Percentiles rank a stretch among this genome's conserved stretches.
Conservation (phyloP, 1,140 invertebrate species). For the Pogonognathellus flavescens region DNA sequence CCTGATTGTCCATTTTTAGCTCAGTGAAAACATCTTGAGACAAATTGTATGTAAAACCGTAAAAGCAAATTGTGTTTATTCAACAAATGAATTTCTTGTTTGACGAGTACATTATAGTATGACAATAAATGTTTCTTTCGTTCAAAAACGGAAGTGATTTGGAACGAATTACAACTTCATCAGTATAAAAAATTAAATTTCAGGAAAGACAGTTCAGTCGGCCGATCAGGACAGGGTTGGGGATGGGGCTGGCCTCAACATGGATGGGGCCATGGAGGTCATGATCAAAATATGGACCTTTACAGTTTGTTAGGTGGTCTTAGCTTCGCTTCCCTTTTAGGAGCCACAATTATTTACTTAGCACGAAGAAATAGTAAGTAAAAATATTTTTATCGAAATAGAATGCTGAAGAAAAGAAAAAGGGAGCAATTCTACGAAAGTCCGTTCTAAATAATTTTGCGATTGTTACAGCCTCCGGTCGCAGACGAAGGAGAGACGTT, state of each 20-base stretch:
- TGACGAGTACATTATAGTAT: too few species aligned
- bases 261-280: background rate
- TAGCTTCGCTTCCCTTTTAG: conserved; percentile 63
- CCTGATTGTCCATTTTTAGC: too few species aligned
- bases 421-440: background rate
- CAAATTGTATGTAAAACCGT: too few species aligned
- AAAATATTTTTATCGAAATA: background rate
- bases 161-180: background rate
- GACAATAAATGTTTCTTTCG: too few species aligned
- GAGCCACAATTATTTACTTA: conserved; percentile 63
- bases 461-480: conserved; percentile 52
- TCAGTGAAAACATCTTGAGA: too few species aligned
- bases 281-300: conserved; percentile 63
- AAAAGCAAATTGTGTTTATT: too few species aligned
- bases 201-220: background rate
- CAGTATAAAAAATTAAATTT: background rate
- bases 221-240: background rate
- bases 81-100: too few species aligned
- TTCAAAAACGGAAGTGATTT: too few species aligned
- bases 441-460: background rate
- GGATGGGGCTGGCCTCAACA: conserved; percentile 40
- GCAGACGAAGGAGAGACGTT: conserved; percentile 29
- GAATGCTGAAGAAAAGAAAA: background rate
- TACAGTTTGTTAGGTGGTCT: conserved; percentile 63
- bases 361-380: conserved; percentile 62